A percentile compares a stretch with the other conserved stretches of the same genome.
These are phyloP conservation scores for Diuraphis noxia DNA, from an alignment of 1,140 invertebrate genomes.

Conservation along the genomic window DNA sequence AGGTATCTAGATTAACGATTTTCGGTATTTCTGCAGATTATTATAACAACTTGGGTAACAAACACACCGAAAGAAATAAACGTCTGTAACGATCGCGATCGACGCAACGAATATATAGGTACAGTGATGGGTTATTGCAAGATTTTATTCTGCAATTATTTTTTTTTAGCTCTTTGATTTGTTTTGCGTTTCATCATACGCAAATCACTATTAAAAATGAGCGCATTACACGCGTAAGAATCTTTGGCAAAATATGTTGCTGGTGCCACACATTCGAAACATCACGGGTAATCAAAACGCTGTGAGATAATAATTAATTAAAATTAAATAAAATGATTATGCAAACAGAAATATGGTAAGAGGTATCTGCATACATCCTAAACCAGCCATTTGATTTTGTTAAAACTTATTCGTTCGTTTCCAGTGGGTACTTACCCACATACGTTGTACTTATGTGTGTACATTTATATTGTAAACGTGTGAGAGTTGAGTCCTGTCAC, in stretches of 20 bases:
- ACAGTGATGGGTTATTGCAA: not conserved
- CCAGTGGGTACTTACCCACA: not conserved
- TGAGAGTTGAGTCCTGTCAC: not conserved
- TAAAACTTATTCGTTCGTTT: not conserved
- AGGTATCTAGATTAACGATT: not conserved
- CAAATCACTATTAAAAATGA: not conserved
- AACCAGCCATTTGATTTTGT: not conserved
- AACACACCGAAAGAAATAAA: not conserved
- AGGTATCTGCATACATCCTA: no score
- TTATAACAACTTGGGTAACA: not conserved
- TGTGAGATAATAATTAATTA: not conserved
- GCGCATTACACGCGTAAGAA: not conserved
- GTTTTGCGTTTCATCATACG: not conserved
- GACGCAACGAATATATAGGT: no score
- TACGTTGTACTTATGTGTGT: not conserved
- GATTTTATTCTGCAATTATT: not conserved
- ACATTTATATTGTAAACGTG: not conserved
- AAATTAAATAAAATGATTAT: not conserved
- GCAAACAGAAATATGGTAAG: not conserved
- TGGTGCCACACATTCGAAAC: not conserved
- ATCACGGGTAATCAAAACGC: not conserved
- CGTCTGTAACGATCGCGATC: not conserved
- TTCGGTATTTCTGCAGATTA: not conserved
- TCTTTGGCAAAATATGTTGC: not conserved
- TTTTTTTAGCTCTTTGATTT: not conserved